Evolutionary conservation across 2,888 invertebrate genomes (phyloP).

Genomic region (Papilio gigon): DNA sequence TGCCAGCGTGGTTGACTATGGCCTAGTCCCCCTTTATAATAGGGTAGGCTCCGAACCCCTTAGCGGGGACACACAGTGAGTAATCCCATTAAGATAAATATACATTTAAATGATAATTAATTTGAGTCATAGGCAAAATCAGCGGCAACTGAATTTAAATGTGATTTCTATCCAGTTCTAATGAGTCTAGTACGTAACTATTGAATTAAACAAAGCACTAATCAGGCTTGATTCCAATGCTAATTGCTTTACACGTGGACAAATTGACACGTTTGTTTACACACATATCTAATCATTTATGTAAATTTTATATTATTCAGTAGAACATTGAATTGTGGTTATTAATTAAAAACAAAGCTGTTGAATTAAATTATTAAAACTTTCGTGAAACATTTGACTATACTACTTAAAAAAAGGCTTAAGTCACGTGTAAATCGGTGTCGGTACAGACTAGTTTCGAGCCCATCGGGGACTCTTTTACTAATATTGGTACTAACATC

Average conservation of each 20-base stretch:
- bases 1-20: no score
- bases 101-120: not conserved
- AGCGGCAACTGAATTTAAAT: slow-evolving; percentile 1
- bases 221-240: slow-evolving; percentile 20
- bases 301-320: slow-evolving; percentile 50
- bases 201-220: slow-evolving; percentile 21
- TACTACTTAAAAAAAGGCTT: no score
- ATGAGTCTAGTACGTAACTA: slow-evolving; percentile 18
- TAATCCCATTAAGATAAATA: no score
- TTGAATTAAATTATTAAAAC: not conserved
- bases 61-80: no score
- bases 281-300: slow-evolving; percentile 10
- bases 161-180: slow-evolving; percentile 18
- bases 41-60: no score
- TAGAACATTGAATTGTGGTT: not conserved
- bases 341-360: not conserved
- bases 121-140: not conserved
- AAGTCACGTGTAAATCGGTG: no score
- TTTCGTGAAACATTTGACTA: no score
- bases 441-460: no score
- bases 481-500: no score
- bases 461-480: no score
- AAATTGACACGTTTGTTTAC: slow-evolving; percentile 19
- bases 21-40: no score
- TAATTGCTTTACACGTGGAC: slow-evolving; percentile 19